phyloP scores from a whole-genome alignment of 1,140 invertebrate species.

The Pomacea maculata region DNA sequence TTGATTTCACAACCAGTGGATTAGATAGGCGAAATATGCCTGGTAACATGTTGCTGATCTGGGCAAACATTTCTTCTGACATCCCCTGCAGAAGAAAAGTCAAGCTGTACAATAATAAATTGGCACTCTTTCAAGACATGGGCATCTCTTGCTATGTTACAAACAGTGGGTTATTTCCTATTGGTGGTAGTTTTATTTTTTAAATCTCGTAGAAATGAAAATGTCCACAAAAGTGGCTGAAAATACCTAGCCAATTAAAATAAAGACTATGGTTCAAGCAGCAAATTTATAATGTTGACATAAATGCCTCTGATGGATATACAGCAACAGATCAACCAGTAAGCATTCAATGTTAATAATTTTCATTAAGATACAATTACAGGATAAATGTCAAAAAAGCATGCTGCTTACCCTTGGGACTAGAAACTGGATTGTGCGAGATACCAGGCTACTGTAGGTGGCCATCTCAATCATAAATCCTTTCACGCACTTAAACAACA shows the following conservation, averaged over 20 bases:
- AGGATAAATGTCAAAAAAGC: neutral
- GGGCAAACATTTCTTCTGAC: slow-evolving; percentile 85
- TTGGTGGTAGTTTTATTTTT: too few relatives aligned
- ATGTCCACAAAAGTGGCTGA: too few relatives aligned
- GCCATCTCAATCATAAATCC: slow-evolving; percentile 99
- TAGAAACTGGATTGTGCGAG: slow-evolving; percentile 87
- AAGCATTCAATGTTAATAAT: neutral
- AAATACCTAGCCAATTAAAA: too few relatives aligned
- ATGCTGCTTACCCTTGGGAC: slow-evolving; percentile 74
- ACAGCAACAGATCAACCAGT: neutral
- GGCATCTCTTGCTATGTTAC: too few relatives aligned
- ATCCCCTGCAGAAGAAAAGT: slow-evolving; percentile 73
- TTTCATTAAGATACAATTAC: neutral
- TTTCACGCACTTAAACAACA: slow-evolving; percentile 98
- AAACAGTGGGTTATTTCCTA: too few relatives aligned
- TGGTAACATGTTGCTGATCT: slow-evolving; percentile 86
- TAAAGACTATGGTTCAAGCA: neutral
- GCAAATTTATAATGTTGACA: neutral
- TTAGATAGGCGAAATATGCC: slow-evolving; percentile 91
- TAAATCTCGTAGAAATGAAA: too few relatives aligned
- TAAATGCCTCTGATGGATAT: neutral
- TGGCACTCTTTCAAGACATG: too few relatives aligned
- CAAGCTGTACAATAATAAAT: neutral
- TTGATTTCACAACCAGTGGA: slow-evolving; percentile 67
- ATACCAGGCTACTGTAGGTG: slow-evolving; percentile 82